Evolutionary conservation across 2,797 vertebrate species (phyloP).

Genomic region (Enteromius radiatus): DNA sequence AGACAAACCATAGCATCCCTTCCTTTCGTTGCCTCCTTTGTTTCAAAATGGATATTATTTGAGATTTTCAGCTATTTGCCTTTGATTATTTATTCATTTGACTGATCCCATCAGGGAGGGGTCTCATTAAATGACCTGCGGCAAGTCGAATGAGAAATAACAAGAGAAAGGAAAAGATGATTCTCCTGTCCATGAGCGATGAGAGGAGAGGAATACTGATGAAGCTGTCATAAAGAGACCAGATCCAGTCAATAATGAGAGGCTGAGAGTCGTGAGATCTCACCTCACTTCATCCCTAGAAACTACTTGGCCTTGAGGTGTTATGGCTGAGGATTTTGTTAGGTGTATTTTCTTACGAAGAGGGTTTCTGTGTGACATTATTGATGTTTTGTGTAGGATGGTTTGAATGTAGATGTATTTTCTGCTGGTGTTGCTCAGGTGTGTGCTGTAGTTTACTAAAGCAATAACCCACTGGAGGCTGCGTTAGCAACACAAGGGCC

Average conservation of each 20-base stretch:
- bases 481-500: too few species aligned
- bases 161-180: background rate
- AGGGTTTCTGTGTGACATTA: background rate
- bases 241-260: slow-evolving; percentile 3
- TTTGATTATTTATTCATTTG: background rate
- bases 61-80: background rate
- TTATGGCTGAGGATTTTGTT: background rate
- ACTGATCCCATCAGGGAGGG: background rate
- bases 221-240: background rate
- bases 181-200: background rate
- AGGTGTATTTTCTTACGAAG: background rate
- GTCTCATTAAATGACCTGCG: background rate
- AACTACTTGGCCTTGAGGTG: background rate
- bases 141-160: background rate
- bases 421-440: background rate
- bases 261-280: background rate
- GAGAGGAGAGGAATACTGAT: background rate
- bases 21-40: background rate
- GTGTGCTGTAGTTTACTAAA: background rate
- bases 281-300: background rate
- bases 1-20: slow-evolving; percentile 54
- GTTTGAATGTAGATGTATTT: background rate
- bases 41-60: background rate
- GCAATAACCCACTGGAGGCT: too few species aligned
- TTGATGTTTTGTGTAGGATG: background rate